A percentile compares a stretch with the other conserved stretches of the same genome.
Evolutionary conservation across 2,797 vertebrate genomes (phyloP).

Genomic region (Antennarius maculatus): DNA sequence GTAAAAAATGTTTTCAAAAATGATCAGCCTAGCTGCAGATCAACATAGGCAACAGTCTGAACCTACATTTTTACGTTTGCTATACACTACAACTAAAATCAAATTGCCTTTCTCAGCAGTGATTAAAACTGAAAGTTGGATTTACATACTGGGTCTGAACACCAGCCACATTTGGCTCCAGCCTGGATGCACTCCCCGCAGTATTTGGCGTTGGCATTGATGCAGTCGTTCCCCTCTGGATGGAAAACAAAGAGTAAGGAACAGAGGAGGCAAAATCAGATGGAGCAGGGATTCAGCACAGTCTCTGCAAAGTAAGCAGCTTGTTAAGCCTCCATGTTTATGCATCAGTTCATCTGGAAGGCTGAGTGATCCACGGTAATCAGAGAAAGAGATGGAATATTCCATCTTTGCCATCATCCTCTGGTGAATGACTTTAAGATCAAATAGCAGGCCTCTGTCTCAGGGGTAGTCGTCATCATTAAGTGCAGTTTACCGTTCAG

Average conservation of each 20-base stretch:
- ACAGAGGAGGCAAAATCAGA: constrained; percentile 47
- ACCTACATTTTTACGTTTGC: background rate
- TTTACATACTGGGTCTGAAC: constrained; percentile 89
- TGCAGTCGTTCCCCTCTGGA: constrained; percentile 94
- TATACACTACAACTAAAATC: background rate
- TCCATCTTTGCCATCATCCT: constrained; percentile 62
- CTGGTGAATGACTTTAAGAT: constrained; percentile 35
- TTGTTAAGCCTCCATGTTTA: constrained; percentile 53
- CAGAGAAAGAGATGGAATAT: constrained; percentile 56
- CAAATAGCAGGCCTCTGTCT: constrained; percentile 3
- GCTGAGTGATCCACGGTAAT: constrained; percentile 44
- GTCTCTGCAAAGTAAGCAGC: constrained; percentile 55
- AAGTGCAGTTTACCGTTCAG: constrained; percentile 1
- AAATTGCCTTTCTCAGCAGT: constrained; percentile 13
- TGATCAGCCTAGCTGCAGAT: background rate
- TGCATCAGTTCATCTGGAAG: constrained; percentile 61
- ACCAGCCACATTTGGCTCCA: constrained; percentile 97
- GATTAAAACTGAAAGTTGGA: constrained; percentile 19
- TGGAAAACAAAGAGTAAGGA: constrained; percentile 60
- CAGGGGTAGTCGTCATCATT: constrained; percentile 15
- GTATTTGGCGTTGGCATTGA: constrained; percentile 92
- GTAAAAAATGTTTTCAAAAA: background rate
- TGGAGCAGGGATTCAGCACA: constrained; percentile 16
- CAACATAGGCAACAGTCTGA: background rate
- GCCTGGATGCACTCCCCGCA: constrained; percentile 98